phyloP scores from a whole-genome alignment of 1,140 invertebrate species.

The Bombyx mandarina region DNA sequence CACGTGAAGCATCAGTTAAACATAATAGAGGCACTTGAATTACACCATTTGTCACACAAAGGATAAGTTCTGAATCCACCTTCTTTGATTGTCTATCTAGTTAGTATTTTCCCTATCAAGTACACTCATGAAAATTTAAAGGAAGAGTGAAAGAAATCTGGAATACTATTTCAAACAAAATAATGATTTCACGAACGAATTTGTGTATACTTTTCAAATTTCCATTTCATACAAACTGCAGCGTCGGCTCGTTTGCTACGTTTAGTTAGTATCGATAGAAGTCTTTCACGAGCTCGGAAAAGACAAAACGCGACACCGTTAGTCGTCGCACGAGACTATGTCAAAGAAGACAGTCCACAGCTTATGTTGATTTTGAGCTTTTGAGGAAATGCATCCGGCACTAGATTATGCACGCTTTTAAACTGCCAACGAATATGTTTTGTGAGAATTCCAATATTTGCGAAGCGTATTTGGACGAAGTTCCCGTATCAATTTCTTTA shows the following conservation, averaged over 20 bases:
- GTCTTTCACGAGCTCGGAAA: slow-evolving; percentile 5
- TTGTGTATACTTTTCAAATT: no score
- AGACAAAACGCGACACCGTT: slow-evolving; percentile 27
- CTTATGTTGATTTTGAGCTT: slow-evolving; percentile 31
- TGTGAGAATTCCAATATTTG: slow-evolving; percentile 7
- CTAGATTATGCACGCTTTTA: slow-evolving; percentile 28
- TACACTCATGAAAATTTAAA: no score
- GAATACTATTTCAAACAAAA: no score
- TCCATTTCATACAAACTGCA: background rate
- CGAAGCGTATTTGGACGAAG: background rate
- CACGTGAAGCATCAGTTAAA: slow-evolving; percentile 45
- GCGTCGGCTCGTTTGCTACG: slow-evolving; percentile 1
- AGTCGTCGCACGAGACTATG: slow-evolving; percentile 16
- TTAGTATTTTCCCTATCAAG: no score
- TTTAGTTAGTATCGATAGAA: slow-evolving; percentile 25
- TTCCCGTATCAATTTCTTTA: background rate
- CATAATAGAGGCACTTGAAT: slow-evolving; percentile 18
- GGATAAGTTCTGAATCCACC: no score
- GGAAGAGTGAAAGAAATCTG: no score
- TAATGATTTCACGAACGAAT: no score
- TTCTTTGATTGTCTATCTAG: no score
- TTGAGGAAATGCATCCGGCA: slow-evolving; percentile 25
- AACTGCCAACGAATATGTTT: slow-evolving; percentile 18
- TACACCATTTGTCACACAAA: no score
- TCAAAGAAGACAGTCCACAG: slow-evolving; percentile 27